These are phyloP conservation scores for Cephus spinipes DNA, from an alignment of 2,888 invertebrate genomes.

Conservation along the genomic window DNA sequence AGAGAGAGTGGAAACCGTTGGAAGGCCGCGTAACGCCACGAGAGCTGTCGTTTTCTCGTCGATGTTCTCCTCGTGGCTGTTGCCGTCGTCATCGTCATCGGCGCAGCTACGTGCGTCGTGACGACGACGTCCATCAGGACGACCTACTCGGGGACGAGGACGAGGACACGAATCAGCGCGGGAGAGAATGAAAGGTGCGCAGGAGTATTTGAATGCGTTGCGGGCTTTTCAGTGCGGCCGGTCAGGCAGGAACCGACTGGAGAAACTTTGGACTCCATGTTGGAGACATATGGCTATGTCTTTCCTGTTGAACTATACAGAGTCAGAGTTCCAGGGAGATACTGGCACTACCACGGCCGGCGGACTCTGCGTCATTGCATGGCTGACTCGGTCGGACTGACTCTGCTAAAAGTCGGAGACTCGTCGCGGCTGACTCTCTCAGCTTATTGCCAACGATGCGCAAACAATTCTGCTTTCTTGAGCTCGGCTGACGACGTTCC, in stretches of 20 bases:
- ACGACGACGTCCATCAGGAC: not conserved
- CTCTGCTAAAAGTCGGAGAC: constrained; percentile 17
- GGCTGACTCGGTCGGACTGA: constrained; percentile 28
- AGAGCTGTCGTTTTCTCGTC: not conserved
- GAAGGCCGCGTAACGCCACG: not conserved
- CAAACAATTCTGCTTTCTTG: constrained; percentile 21
- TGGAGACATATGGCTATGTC: not conserved
- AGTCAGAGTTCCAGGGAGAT: constrained; percentile 13
- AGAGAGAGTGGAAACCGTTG: constrained; percentile 2
- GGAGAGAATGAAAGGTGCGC: constrained; percentile 1
- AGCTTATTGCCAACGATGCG: constrained; percentile 18
- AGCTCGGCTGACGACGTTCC: constrained; percentile 6
- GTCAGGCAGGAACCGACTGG: constrained; percentile 31
- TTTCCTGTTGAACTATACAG: not conserved
- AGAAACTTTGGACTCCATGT: not conserved
- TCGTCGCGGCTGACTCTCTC: constrained; percentile 9
- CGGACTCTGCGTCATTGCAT: constrained; percentile 33
- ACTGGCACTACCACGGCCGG: constrained; percentile 18
- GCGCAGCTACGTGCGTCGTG: not conserved
- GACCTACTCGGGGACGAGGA: not conserved
- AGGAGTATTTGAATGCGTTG: not conserved
- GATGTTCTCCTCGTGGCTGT: not conserved
- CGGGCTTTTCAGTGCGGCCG: constrained; percentile 29
- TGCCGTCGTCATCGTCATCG: not conserved
- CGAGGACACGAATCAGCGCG: not conserved